phyloP scores from a whole-genome alignment of 2,113 vertebrate genomes.

The Rhabdornis inornatus region DNA sequence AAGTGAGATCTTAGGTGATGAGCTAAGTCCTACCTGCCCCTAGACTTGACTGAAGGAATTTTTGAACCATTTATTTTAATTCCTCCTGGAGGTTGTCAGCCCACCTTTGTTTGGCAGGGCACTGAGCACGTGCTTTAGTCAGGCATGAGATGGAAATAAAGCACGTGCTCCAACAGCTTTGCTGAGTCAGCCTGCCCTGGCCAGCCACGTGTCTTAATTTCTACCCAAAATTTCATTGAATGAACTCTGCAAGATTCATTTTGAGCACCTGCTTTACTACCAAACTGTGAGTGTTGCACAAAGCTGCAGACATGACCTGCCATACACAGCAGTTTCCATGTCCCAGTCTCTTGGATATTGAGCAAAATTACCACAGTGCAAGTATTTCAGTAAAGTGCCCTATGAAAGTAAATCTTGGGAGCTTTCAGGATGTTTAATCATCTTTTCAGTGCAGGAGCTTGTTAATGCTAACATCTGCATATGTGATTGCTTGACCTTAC shows the following conservation, averaged over 20 bases:
- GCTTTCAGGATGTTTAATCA: slow-evolving; percentile 48
- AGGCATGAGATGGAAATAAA: neutral
- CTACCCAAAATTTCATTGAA: neutral
- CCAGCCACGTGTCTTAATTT: neutral
- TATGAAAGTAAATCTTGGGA: slow-evolving; percentile 23
- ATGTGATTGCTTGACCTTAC: slow-evolving; percentile 20
- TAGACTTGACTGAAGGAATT: neutral
- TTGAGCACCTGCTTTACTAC: neutral
- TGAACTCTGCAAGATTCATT: slow-evolving; percentile 1
- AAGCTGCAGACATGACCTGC: neutral
- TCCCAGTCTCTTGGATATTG: neutral
- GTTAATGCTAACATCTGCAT: slow-evolving; percentile 35
- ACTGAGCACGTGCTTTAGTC: neutral
- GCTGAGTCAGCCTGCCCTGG: slow-evolving; percentile 38
- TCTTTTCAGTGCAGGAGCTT: slow-evolving; percentile 24
- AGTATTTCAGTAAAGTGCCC: neutral
- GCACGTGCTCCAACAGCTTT: neutral
- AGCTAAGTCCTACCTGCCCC: neutral
- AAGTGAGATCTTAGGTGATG: neutral
- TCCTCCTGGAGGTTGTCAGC: neutral
- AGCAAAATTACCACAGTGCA: neutral
- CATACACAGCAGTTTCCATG: neutral
- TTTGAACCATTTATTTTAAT: neutral
- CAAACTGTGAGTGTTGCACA: neutral
- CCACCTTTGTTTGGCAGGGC: neutral